Conservation (phyloP, 2,888 invertebrate genomes). For the Cryptocephalus primarius region DNA sequence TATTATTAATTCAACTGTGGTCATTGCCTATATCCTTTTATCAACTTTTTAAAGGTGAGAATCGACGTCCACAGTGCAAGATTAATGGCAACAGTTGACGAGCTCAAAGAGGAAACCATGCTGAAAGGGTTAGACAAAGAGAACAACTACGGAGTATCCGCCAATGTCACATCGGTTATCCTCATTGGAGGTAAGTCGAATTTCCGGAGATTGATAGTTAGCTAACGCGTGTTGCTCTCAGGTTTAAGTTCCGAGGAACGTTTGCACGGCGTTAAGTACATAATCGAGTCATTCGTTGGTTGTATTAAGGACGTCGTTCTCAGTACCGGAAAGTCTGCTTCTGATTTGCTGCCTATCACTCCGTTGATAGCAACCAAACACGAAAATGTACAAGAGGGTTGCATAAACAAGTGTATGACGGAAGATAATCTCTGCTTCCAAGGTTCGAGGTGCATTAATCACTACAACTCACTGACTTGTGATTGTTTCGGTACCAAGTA, state of each 20-base stretch:
- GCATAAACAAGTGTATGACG: conserved; percentile 72
- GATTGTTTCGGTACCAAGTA: conserved; percentile 89
- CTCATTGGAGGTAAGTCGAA: conserved; percentile 65
- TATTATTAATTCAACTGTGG: no score
- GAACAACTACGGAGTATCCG: conserved; percentile 77
- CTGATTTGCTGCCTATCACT: conserved; percentile 68
- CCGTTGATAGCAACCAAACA: conserved; percentile 80
- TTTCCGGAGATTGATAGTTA: background rate
- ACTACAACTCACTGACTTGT: conserved; percentile 79
- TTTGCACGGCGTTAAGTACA: conserved; percentile 81
- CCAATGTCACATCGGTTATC: conserved; percentile 78
- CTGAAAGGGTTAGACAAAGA: conserved; percentile 73
- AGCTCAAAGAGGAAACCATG: conserved; percentile 68
- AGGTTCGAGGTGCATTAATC: conserved; percentile 82
- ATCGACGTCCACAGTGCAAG: conserved; percentile 81
- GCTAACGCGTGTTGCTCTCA: conserved; percentile 25
- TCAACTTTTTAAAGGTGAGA: conserved; percentile 42
- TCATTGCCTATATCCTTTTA: no score
- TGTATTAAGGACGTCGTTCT: conserved; percentile 81
- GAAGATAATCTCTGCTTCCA: conserved; percentile 77
- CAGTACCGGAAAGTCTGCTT: conserved; percentile 77
- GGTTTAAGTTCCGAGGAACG: conserved; percentile 81
- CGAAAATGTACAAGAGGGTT: conserved; percentile 83
- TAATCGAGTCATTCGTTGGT: conserved; percentile 86
- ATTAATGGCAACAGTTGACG: conserved; percentile 78